Conservation (phyloP, 1,140 invertebrate species). For the Scaptomyza montana region DNA sequence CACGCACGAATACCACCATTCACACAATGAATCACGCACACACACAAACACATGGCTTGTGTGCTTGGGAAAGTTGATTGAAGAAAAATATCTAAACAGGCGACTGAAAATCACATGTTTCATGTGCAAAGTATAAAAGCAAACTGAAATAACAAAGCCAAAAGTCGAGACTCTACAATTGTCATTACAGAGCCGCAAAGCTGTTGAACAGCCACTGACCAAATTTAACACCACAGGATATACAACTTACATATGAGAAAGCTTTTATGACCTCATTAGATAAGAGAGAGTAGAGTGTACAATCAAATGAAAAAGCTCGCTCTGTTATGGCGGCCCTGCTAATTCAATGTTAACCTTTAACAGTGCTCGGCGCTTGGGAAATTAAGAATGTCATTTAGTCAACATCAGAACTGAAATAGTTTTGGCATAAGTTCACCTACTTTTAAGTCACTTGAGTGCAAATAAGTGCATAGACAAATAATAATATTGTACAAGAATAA, state of each 20-base stretch:
- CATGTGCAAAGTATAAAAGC: constrained; percentile 80
- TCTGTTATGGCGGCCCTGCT: constrained; percentile 6
- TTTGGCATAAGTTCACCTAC: too few relatives aligned
- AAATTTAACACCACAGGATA: constrained; percentile 29
- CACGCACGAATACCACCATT: constrained; percentile 33
- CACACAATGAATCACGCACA: constrained; percentile 26
- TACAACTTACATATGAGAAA: neutral
- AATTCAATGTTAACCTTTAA: constrained; percentile 20
- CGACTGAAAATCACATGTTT: constrained; percentile 76
- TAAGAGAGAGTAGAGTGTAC: constrained; percentile 2
- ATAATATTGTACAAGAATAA: too few relatives aligned
- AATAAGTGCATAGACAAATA: too few relatives aligned
- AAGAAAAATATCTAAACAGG: constrained; percentile 69
- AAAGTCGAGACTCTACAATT: neutral
- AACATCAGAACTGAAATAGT: neutral
- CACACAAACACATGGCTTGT: constrained; percentile 22
- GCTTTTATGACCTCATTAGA: constrained; percentile 3
- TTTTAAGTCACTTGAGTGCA: too few relatives aligned
- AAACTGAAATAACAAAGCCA: constrained; percentile 61
- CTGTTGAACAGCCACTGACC: constrained; percentile 33
- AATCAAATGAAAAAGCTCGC: constrained; percentile 17
- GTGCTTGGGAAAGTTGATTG: constrained; percentile 55
- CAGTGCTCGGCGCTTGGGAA: constrained; percentile 1
- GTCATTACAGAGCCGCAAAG: neutral
- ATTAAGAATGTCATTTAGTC: neutral